Conservation (phyloP, 2,113 vertebrate species). For the Hippolais icterina region DNA sequence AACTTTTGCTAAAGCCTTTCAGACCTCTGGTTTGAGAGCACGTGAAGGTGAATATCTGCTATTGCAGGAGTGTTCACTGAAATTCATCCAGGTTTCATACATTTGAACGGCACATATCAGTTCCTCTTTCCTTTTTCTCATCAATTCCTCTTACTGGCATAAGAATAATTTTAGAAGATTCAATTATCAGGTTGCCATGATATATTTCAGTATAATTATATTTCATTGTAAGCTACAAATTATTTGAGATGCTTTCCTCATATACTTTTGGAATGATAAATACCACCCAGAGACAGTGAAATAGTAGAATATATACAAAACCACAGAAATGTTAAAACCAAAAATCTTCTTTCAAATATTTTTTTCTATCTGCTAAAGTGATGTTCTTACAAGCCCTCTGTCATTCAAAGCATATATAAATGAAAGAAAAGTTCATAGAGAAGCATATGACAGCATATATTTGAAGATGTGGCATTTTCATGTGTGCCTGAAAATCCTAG, state of each 20-base stretch:
- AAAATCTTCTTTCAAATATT: not conserved
- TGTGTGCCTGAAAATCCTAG: not conserved
- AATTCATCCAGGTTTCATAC: not conserved
- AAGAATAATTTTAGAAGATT: not conserved
- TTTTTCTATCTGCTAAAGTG: not conserved
- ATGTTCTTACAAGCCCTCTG: not conserved
- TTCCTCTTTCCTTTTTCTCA: not conserved
- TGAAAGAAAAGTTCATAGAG: not conserved
- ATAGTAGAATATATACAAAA: not conserved
- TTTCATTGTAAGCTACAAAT: not conserved
- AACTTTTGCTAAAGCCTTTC: not conserved
- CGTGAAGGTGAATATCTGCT: fast-evolving
- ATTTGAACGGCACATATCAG: not conserved
- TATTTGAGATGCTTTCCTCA: not conserved
- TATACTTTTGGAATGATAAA: not conserved
- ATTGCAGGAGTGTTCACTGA: not conserved
- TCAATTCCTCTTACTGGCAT: not conserved
- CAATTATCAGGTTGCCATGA: not conserved
- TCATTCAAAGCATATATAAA: not conserved
- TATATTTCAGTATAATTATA: not conserved
- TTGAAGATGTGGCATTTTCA: not conserved
- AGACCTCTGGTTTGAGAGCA: not conserved
- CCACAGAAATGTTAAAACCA: not conserved
- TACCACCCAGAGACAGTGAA: not conserved
- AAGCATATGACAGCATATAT: not conserved